A percentile compares a stretch with the other conserved stretches of the same genome.
These are phyloP conservation scores for Drosophila borealis DNA, from an alignment of 2,888 invertebrate species.

Conservation along the genomic window DNA sequence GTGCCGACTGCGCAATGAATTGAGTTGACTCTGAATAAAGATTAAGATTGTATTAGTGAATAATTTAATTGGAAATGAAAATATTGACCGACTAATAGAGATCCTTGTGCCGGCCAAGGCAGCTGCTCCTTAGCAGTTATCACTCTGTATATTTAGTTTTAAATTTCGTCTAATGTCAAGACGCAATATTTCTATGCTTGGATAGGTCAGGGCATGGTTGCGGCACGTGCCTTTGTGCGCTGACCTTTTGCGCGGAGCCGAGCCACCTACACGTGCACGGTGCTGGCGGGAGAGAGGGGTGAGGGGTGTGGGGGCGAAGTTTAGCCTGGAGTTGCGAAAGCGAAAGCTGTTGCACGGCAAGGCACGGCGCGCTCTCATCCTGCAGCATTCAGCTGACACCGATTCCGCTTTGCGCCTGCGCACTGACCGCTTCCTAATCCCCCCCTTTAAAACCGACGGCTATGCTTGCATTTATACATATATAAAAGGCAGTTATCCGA, in stretches of 20 bases:
- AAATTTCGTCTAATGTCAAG: too few relatives aligned
- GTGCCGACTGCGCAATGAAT: slow-evolving; percentile 79
- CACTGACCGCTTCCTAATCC: slow-evolving; percentile 26
- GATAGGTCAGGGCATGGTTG: slow-evolving; percentile 52
- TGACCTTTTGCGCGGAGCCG: slow-evolving; percentile 35
- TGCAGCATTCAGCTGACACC: slow-evolving; percentile 55
- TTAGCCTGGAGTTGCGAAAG: slow-evolving; percentile 45
- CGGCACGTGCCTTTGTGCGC: slow-evolving; percentile 31
- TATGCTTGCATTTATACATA: slow-evolving; percentile 33
- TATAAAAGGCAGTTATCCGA: slow-evolving; percentile 59
- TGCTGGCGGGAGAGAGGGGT: not conserved
- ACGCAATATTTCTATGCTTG: slow-evolving; percentile 46
- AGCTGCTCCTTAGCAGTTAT: too few relatives aligned
- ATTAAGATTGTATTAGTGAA: not conserved
- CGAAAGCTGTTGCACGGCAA: slow-evolving; percentile 60
- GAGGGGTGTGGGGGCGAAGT: slow-evolving; percentile 25
- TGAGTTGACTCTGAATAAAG: slow-evolving; percentile 61
- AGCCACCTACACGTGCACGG: slow-evolving; percentile 15
- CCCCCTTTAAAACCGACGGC: slow-evolving; percentile 31
- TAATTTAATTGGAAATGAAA: too few relatives aligned
- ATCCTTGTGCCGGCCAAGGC: too few relatives aligned
- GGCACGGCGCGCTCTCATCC: slow-evolving; percentile 22
- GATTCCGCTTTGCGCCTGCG: slow-evolving; percentile 75
- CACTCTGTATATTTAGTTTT: not conserved
- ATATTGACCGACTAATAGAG: too few relatives aligned